Base-by-base conservation (phyloP, 1,140 invertebrate species). In the Copidosoma floridanum region DNA sequence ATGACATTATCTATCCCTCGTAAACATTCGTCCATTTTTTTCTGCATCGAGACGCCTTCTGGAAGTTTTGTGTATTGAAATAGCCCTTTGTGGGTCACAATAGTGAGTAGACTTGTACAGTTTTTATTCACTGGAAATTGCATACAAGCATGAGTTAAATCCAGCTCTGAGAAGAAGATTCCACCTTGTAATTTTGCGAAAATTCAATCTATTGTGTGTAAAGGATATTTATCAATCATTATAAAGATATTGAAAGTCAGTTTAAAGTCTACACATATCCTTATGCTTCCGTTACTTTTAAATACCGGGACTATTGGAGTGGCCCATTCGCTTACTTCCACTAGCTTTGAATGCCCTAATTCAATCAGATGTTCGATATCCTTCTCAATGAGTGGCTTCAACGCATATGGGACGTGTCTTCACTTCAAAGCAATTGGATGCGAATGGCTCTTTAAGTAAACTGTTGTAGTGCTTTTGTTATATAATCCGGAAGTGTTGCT, bases 201-300 rank as follows among this genome's bases (percentile, higher is more conserved):
- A 41, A 54, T 40, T 1, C 43, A 37, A 21, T 54, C 38, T 2
- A 54, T 54, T 27, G 21, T 24, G 21, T 40, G 38, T 1, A 54
- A 23, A 12, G 52, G 32, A 14, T 52, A 40, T 38, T 52, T 52
- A 38, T 52, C 26, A 2, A 52, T 23, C 16, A 41, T 12, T 38
- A 38, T 8, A 2, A 20, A 10, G 18, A 20, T 16, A 40, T 52
- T 52, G 6, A 50, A 23, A 14, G 47, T 50, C 2, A 50, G 5
- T 50, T 50, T 50, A 11, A 50, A 41, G 16, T 41, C 38, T 41
- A 8, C 38, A 35, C 48, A 52, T n/a, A 81, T 53, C 14, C 77
- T 60, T 35, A 79, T 55, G 3, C 21, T 20, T 4, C 16, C 16
- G 10, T 43, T 43, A 43, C n/a, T 43, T 43, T 43, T 43, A 18